Base-by-base conservation (phyloP, 2,888 invertebrate genomes). In the Biston stratarius region DNA sequence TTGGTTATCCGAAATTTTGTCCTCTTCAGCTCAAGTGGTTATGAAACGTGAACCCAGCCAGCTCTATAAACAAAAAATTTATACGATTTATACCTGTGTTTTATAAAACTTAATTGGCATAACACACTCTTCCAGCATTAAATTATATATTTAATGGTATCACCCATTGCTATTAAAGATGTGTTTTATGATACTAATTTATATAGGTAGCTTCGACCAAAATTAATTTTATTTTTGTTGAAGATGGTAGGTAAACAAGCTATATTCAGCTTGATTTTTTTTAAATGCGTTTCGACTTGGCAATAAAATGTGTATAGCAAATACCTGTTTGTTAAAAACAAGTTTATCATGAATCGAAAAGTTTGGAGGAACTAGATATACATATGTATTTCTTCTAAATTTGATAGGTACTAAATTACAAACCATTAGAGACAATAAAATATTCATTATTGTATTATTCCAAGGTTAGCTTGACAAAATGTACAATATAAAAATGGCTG, bases 291-390 rank as follows among this genome's bases (percentile, higher is more conserved):
- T 52, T 64, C 36, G 6, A 49, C 8, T 9, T 40, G 57, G 51
- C 40, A 53, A 58, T 64, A 64, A 48, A 53, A 48, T 64, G 53
- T 53, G 7, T 45, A 42, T 9, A 10, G 10, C 38, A 55, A 6
- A 12, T 55, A 55, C 64, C 53, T 36, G 59, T 64, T 64, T 60
- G 34, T 59, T 57, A 33, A 52, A 64, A 64, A 58, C 59, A 42
- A 48, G 53, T 61, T 61, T 38, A 49, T 15, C n/a, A 47, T 45
- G 49, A 63, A 61, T 7, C 55, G 60, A 56, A 36, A 44, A 49
- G 10, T 12, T 44, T 33, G 33, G n/a, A 5, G 11, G 33, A 42
- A 53, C 14, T n/a, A 11, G 24, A 12, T 15, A 24, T 38, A 52
- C 3, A 24, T n/a, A n/a, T n/a, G n/a, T n/a, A n/a, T n/a, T n/a